Base-by-base conservation (phyloP, 2,888 invertebrate genomes). In the Trichogramma evanescens region DNA sequence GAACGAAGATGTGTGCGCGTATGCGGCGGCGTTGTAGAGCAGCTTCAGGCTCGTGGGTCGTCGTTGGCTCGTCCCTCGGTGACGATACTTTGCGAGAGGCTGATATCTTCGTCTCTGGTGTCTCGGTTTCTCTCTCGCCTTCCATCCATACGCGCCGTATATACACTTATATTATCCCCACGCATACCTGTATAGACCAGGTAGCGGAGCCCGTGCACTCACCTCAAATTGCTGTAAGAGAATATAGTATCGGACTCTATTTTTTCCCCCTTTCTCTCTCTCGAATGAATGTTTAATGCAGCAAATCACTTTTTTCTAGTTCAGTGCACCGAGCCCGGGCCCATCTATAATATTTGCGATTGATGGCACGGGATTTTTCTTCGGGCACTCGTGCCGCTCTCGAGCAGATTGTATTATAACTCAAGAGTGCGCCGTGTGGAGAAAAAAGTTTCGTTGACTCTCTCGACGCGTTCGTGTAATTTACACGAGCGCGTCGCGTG, bases 251-350 rank as follows among this genome's bases (percentile, higher is more conserved):
- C 52, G 60, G 39, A 1, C 60, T 49, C 46, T 51, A 13, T 13
- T 48, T 10, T 48, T n/a, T n/a, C 48, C 13, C 6, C 7, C 48
- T 6, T 13, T n/a, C 48, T n/a, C 10, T 54, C 57, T 54, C 54
- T 51, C 54, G 13, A 48, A 54, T 61, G 50, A 61, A 61, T 61
- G 39, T 40, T 61, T 61, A 48, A 61, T 54, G 51, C 38, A 8
- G 8, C 26, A 48, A 59, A 59, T 59, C 59, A 51, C 59, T 50
- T 55, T 46, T 7, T 26, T 10, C 26, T 26, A 26, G 26, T 26
- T 26, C 26, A 26, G 26, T 26, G 26, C 39, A 6, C 8, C 9
- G 4, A 42, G 3, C 38, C 41, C 10, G 56, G 9, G n/a, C 26
- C 39, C 5, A 10, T 13, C 10, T 13, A 48, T 13, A 4, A 13